A percentile compares a stretch with the other conserved stretches of the same genome.
These are phyloP conservation scores for Schlechtendalia chinensis DNA, from an alignment of 1,140 invertebrate species.

Conservation along the genomic window DNA sequence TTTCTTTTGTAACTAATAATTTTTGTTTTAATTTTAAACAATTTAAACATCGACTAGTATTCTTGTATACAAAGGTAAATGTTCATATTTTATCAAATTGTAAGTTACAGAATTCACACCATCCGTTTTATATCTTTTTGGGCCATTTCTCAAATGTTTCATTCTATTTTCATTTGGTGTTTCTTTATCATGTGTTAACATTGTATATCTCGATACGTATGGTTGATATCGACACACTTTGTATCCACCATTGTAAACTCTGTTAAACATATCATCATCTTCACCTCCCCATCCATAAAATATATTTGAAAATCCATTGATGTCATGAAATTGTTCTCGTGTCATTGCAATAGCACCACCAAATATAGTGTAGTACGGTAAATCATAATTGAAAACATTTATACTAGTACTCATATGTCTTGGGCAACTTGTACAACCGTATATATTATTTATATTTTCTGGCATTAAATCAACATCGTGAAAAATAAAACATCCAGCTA, in stretches of 20 bases:
- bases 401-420: conserved; percentile 90
- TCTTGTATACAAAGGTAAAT: conserved; percentile 52
- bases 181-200: conserved; percentile 72
- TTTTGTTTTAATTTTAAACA: neutral
- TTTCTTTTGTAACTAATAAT: too few species aligned
- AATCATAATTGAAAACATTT: conserved; percentile 81
- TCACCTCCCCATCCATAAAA: conserved; percentile 88
- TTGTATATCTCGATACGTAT: conserved; percentile 71
- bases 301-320: conserved; percentile 91
- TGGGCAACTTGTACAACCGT: conserved; percentile 82
- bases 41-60: conserved; percentile 53
- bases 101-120: conserved; percentile 70
- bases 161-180: conserved; percentile 55
- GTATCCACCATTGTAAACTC: conserved; percentile 60
- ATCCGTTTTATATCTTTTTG: conserved; percentile 63
- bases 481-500: conserved; percentile 86
- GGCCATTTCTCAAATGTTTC: conserved; percentile 57
- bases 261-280: conserved; percentile 73
- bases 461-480: conserved; percentile 95
- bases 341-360: conserved; percentile 75
- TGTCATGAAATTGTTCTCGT: conserved; percentile 68
- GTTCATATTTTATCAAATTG: conserved; percentile 51
- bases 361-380: conserved; percentile 72
- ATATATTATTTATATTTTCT: conserved; percentile 83
- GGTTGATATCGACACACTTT: conserved; percentile 71